Conservation (phyloP, 1,140 invertebrate genomes). For the Cydia splendana region DNA sequence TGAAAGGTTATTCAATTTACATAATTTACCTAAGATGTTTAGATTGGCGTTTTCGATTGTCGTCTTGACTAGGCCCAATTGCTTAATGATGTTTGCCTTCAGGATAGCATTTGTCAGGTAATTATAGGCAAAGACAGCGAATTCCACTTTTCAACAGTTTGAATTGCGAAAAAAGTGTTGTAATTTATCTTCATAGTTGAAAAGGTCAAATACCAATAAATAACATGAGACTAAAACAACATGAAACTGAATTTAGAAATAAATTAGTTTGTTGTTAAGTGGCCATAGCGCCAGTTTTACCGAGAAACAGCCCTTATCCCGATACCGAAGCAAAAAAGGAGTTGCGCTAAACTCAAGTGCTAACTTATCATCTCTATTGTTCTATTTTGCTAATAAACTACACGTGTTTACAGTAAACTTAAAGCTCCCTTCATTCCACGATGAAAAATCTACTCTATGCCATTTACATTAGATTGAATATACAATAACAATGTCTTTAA, state of each 20-base stretch:
- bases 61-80: too few relatives aligned
- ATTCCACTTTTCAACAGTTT: not conserved
- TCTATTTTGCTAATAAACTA: slow-evolving; percentile 15
- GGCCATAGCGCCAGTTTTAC: slow-evolving; percentile 5
- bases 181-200: not conserved
- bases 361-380: not conserved
- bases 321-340: not conserved
- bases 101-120: not conserved
- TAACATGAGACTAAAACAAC: not conserved
- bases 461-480: not conserved
- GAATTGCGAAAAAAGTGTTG: not conserved
- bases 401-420: slow-evolving; percentile 6
- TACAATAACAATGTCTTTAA: not conserved
- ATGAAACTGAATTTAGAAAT: not conserved
- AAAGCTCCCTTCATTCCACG: not conserved
- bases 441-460: not conserved
- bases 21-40: too few relatives aligned
- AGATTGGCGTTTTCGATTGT: too few relatives aligned
- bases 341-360: slow-evolving; percentile 8
- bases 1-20: too few relatives aligned
- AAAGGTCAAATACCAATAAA: not conserved
- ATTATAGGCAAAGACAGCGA: not conserved
- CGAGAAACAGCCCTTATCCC: not conserved
- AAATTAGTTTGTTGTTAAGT: not conserved
- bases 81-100: not conserved